Evolutionary conservation across 2,888 invertebrate species (phyloP).

Genomic region (Pelosia muscerda): DNA sequence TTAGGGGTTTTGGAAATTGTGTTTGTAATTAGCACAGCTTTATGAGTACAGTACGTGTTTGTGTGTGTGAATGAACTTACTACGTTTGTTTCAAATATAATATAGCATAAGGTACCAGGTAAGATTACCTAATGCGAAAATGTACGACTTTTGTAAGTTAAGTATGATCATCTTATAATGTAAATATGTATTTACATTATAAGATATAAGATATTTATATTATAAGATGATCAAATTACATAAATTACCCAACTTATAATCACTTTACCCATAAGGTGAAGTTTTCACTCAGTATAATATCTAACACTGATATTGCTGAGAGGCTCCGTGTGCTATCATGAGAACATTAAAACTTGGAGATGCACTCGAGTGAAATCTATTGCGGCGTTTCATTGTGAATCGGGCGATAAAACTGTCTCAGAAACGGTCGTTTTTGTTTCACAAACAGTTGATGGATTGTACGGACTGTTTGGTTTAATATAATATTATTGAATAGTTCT

Average conservation of each 20-base stretch:
- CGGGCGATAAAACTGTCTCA: constrained; percentile 40
- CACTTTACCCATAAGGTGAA: neutral
- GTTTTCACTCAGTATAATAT: constrained; percentile 25
- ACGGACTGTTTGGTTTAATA: neutral
- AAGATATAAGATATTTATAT: too few relatives aligned
- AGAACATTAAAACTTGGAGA: constrained; percentile 36
- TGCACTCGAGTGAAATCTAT: constrained; percentile 41
- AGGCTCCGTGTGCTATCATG: constrained; percentile 19
- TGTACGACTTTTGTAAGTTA: too few relatives aligned
- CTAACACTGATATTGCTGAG: constrained; percentile 13
- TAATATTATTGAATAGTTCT: neutral
- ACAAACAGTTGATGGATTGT: constrained; percentile 31
- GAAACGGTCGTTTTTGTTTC: constrained; percentile 41
- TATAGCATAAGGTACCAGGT: too few relatives aligned
- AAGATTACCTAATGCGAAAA: too few relatives aligned
- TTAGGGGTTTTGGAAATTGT: constrained; percentile 5
- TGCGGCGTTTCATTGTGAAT: constrained; percentile 30
- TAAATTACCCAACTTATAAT: too few relatives aligned
- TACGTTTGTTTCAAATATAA: neutral
- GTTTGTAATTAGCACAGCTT: constrained; percentile 14
- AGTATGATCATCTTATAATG: too few relatives aligned
- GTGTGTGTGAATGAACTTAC: neutral
- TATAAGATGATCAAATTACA: too few relatives aligned
- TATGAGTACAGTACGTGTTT: neutral
- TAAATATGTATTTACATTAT: too few relatives aligned